phyloP scores from a whole-genome alignment of 1,140 invertebrate genomes.

The Camponotus floridanus region DNA sequence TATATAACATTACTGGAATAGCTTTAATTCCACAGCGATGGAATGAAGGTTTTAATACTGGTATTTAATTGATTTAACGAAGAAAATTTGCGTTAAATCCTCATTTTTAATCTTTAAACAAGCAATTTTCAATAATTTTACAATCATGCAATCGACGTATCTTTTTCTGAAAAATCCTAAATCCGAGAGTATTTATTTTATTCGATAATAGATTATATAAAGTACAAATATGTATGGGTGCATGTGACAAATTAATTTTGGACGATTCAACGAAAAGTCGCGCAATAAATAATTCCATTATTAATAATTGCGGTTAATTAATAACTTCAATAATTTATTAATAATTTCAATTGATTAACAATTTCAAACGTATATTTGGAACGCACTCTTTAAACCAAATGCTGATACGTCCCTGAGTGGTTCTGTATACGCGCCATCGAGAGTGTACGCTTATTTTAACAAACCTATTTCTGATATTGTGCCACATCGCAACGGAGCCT shows the following conservation, averaged over 20 bases:
- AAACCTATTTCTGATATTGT: constrained; percentile 80
- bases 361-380: not conserved
- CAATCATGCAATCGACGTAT: not conserved
- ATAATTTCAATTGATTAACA: not conserved
- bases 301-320: too few species aligned
- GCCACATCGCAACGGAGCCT: constrained; percentile 72
- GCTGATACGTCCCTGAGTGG: constrained; percentile 71
- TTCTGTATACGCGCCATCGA: constrained; percentile 72
- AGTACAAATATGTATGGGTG: not conserved
- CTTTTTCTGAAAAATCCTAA: not conserved
- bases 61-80: not conserved
- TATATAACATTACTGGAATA: constrained; percentile 25
- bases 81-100: not conserved
- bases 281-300: not conserved
- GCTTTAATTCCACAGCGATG: not conserved
- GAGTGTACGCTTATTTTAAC: constrained; percentile 80
- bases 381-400: not conserved
- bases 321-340: too few species aligned
- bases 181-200: too few species aligned
- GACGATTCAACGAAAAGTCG: too few species aligned
- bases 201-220: not conserved
- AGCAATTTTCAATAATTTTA: not conserved
- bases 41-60: constrained; percentile 6
- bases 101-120: constrained; percentile 4
- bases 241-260: not conserved